Evolutionary conservation across 2,113 vertebrate species (phyloP), one percentile per base, ranked within the genome.

Genomic region (Triplophysa dalaica): DNA sequence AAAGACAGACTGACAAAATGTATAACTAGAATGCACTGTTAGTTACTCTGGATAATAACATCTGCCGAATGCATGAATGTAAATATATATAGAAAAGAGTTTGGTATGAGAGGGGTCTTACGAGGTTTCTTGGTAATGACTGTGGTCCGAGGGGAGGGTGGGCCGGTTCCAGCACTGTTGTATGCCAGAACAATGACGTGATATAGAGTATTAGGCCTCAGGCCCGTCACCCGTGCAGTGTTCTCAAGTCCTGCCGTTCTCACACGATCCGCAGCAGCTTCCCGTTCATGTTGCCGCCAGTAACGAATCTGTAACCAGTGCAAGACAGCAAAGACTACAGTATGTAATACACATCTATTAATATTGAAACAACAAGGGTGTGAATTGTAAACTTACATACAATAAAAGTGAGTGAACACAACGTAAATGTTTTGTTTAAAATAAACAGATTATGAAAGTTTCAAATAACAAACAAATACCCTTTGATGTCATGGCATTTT

Each of bases 81-180:
- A 16, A 52, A 52, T 52, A 6, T 1, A 6, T 1, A 6, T 16
- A 0, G 16, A 17, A 16, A 17, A 58, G 33, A 38, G 33, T 38
- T 38, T 6, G 6, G 33, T 21, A 72, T 21, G 69, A 74, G 16
- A 50, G 22, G 10, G 22, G 19, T 19, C 90, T 10, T 93, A 99
- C 97, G 96, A 24, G 97, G 93, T 77, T 97, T 98, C 33, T 92
- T 95, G 69, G 97, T 99, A 0, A 92, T 94, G 84, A 96, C 86
- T 0, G 93, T 94, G 82, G 95, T 89, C 0, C 94, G 90, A 8
- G 94, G 90, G 2, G 97, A 98, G 11, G 95, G 87, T 0, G 97
- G 97, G 0, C 98, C 98, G 0, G 95, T 97, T 63, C 98, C 98
- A 0, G 98, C 98, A 0, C 95, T 93, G 91, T 99, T 99, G 87